Conservation (phyloP, 2,113 vertebrate species). For the Onychorhynchus coronatus region DNA sequence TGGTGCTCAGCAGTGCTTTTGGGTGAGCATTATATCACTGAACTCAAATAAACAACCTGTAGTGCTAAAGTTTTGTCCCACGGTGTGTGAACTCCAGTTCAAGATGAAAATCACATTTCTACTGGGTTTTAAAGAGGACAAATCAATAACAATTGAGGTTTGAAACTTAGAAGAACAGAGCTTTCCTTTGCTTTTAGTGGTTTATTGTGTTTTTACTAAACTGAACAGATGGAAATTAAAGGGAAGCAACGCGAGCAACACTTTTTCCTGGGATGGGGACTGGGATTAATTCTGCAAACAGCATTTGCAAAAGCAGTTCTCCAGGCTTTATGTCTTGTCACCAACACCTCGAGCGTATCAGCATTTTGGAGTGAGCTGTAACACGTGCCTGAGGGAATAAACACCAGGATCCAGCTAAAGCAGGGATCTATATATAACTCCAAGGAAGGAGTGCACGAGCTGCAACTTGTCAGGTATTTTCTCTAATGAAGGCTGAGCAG, state of each 20-base stretch:
- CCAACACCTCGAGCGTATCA: background rate
- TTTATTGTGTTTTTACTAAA: background rate
- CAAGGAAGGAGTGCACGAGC: background rate
- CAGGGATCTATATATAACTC: background rate
- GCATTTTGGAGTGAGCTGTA: background rate
- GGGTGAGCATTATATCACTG: background rate
- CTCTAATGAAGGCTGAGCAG: conserved; percentile 12
- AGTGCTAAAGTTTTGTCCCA: background rate
- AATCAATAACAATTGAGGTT: background rate
- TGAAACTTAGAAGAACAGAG: background rate
- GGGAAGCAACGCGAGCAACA: background rate
- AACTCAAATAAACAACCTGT: background rate
- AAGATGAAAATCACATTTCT: background rate
- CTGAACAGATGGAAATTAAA: background rate
- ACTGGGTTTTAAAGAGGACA: background rate
- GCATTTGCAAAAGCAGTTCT: background rate
- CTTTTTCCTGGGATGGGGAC: background rate
- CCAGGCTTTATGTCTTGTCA: background rate
- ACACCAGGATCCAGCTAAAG: background rate
- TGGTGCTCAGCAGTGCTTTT: background rate
- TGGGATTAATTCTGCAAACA: background rate
- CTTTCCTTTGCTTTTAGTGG: background rate
- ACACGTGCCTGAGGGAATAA: background rate
- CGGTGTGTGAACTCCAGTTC: background rate
- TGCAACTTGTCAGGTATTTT: conserved; percentile 24